phyloP scores from a whole-genome alignment of 2,113 vertebrate species.

The Gasterosteus aculeatus region DNA sequence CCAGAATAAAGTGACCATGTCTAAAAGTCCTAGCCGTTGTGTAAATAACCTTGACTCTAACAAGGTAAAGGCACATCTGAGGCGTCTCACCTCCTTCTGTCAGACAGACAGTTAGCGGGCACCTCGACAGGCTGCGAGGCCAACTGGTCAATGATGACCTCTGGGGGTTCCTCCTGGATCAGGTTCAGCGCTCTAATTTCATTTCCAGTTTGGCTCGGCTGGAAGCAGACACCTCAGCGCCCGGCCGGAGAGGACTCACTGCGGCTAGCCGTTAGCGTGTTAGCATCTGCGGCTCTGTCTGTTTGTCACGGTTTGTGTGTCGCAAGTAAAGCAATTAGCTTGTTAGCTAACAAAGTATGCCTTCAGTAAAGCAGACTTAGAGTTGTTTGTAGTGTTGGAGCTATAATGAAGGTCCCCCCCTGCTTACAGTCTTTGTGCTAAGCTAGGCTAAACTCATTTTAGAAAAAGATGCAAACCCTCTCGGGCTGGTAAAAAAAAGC shows the following conservation, averaged over 20 bases:
- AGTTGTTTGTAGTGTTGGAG: not conserved
- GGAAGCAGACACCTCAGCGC: not conserved
- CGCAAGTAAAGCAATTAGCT: not conserved
- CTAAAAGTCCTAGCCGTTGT: not conserved
- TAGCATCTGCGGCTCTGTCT: not conserved
- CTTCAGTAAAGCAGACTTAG: not conserved
- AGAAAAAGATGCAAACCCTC: not conserved
- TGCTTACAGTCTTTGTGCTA: not conserved
- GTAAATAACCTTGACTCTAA: not conserved
- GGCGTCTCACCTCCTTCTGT: not conserved
- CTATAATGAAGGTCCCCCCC: not conserved
- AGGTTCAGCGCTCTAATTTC: not conserved
- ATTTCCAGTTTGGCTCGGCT: not conserved
- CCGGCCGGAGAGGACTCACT: not conserved
- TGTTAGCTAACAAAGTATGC: not conserved
- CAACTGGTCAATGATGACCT: not conserved
- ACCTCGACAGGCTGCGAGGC: not conserved
- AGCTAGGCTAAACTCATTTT: not conserved
- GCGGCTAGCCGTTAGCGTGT: not conserved
- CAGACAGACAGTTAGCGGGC: not conserved
- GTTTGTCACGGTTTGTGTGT: not conserved
- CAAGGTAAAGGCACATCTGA: too few relatives aligned
- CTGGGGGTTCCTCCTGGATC: not conserved
- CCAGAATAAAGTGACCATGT: not conserved
- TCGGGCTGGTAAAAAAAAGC: too few relatives aligned